Base-by-base conservation (phyloP, 30 jellyfish, hydroid and myxozoan species). In the Cassiopea andromeda region DNA sequence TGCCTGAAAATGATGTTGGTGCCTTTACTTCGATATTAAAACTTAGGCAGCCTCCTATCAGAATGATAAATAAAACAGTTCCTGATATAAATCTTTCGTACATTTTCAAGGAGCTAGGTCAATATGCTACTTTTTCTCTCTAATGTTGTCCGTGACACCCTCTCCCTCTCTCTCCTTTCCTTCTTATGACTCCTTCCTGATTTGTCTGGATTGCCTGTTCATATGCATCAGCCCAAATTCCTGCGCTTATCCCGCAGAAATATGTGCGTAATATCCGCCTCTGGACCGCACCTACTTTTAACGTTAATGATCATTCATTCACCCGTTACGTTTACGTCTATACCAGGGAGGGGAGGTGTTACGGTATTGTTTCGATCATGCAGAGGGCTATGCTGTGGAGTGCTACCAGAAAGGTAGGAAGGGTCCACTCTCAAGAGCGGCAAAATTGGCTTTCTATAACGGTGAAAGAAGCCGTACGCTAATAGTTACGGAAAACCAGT, bases 21-120 rank as follows among this genome's bases (percentile, higher is more conserved):
- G 85, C 4, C 47, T 60, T 71, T 12, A 84, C 77, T 8, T 72
- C 85, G 77, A 84, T 71, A 73, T 84, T 81, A 60, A 84, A 84
- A 77, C 84, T 44, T n/a, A 16, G 44, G 44, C 77, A 44, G 78
- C 54, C 45, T 10, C 84, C 2, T 13, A 73, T 44, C n/a, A 73
- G 71, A 70, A 46, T 18, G n/a, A 60, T 7, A 77, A 8, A 69
- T 17, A 73, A 78, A 14, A 84, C 58, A 47, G 50, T 45, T 59
- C 46, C 7, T 45, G 68, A 44, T 3, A 16, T 46, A 50, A 49
- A 46, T 17, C 19, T 7, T 16, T 6, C 84, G 15, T 16, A 60
- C 85, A 84, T 72, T 74, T 70, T 71, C n/a, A 58, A 14, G 19
- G 8, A 64, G 7, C 7, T 3, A 54, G 64, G 64, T 54, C 64